Evolutionary conservation across 1,140 invertebrate genomes (phyloP), one percentile per base, ranked within the genome.

Genomic region (Wiebesia pumilae): DNA sequence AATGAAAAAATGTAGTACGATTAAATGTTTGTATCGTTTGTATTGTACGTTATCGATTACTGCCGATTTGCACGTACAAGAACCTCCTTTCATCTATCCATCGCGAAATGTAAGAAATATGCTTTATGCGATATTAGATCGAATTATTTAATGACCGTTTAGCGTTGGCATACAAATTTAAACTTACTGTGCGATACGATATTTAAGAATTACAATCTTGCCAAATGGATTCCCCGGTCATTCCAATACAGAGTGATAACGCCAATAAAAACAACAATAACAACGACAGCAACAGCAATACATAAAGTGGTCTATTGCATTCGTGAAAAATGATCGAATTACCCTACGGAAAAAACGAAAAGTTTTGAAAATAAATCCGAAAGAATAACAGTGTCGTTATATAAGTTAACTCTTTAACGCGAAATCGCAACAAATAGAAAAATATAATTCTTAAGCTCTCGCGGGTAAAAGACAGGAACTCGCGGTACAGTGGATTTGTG

Each of bases 401-500:
- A 69, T 35, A 75, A 43, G 7, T 14, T 75, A 1, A 16, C 10
- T 27, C n/a, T 43, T 0, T 24, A 24, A 10, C 1, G 33, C 0
- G 3, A 43, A 43, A 9, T 75, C 43, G 1, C 7, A 75, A 43
- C 21, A 43, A 75, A 75, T 43, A 38, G 1, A 75, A 75, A 75
- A 21, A 33, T 38, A 40, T 27, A 65, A 80, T 62, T 58, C 33
- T 58, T 9, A 62, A 65, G 16, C 65, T 62, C 19, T 30, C 38
- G 38, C 16, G 40, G 21, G n/a, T 65, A 10, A 58, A n/a, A 58
- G 14, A 79, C 6, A 12, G 33, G 62, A 33, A 81, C 38, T 35
- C 30, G 21, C 58, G 47, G 38, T 43, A 51, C 65, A 67, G n/a
- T 62, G 84, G 69, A 85, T 82, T 83, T 87, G 75, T 38, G 65